Conservation (phyloP, 2,797 vertebrate species). For the Phrynocephalus guinanensis region DNA sequence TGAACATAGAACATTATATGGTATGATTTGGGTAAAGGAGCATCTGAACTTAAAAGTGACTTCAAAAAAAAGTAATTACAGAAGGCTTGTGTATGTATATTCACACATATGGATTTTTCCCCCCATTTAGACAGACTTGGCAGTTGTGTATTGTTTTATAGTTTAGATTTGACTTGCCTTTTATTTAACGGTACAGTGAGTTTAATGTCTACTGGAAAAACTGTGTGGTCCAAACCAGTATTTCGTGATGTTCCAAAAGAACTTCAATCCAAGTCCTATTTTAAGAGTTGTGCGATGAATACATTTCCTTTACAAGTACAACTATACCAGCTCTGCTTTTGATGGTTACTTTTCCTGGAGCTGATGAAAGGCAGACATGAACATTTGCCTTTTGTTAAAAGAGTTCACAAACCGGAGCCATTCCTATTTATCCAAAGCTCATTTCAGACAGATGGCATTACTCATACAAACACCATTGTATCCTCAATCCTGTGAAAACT, state of each 20-base stretch:
- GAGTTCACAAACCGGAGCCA: not conserved
- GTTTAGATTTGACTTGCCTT: constrained; percentile 50
- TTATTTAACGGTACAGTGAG: constrained; percentile 50
- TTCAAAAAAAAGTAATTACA: not conserved
- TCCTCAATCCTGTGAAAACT: not conserved
- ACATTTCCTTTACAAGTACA: constrained; percentile 67
- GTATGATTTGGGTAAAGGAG: not conserved
- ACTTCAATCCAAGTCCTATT: constrained; percentile 60
- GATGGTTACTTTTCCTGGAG: constrained; percentile 70
- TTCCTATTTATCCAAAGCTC: not conserved
- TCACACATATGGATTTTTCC: not conserved
- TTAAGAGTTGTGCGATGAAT: constrained; percentile 70
- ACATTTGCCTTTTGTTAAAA: constrained; percentile 17
- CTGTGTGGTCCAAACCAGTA: constrained; percentile 56
- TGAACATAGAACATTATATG: not conserved
- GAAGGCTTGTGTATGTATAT: not conserved
- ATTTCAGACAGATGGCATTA: not conserved
- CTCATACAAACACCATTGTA: not conserved
- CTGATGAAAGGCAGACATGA: constrained; percentile 68
- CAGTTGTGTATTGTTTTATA: constrained; percentile 6
- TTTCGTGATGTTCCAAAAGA: constrained; percentile 70
- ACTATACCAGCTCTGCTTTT: constrained; percentile 68
- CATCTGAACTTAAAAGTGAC: constrained; percentile 10
- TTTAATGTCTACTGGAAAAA: constrained; percentile 64
- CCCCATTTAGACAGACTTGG: not conserved